Percentiles rank a stretch among this genome's conserved stretches.
phyloP scores from a whole-genome alignment of 53 echinoderm and acorn worm genomes.

The Antedon mediterranea region DNA sequence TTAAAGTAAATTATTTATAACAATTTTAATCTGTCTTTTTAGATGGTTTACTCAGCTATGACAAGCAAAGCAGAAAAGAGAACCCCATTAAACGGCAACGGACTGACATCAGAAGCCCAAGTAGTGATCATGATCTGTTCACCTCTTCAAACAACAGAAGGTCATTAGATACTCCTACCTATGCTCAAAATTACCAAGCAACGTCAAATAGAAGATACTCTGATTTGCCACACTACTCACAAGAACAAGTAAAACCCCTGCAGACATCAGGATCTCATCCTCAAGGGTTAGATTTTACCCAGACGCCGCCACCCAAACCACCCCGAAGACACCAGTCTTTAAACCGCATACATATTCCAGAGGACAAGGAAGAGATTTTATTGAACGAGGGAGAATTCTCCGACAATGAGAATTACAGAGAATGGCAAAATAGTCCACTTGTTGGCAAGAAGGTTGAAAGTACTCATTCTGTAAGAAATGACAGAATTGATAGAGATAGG shows the following conservation, averaged over 20 bases:
- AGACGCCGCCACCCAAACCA: conserved; percentile 58
- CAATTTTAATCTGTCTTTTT: not conserved
- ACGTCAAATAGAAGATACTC: not conserved
- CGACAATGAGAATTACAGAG: conserved; percentile 16
- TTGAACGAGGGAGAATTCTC: not conserved
- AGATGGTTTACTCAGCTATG: not conserved
- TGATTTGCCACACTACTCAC: not conserved
- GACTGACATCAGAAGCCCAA: not conserved
- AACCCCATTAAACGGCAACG: not conserved
- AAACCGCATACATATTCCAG: conserved; percentile 72
- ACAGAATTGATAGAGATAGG: not conserved
- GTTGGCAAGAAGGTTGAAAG: not conserved
- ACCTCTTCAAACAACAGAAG: not conserved
- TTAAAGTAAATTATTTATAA: not conserved
- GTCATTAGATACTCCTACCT: not conserved
- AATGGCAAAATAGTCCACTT: conserved; percentile 29
- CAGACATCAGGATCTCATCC: not conserved
- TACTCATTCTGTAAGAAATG: not conserved
- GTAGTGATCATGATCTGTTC: not conserved
- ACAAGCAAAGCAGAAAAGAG: not conserved
- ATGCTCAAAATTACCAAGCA: not conserved
- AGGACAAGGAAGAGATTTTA: conserved; percentile 23
- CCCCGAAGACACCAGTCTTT: conserved; percentile 82
- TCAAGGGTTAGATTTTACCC: not conserved
- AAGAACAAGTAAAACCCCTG: not conserved